Base-by-base conservation (phyloP, 2,113 vertebrate species). In the Syngnathoides biaculeatus region DNA sequence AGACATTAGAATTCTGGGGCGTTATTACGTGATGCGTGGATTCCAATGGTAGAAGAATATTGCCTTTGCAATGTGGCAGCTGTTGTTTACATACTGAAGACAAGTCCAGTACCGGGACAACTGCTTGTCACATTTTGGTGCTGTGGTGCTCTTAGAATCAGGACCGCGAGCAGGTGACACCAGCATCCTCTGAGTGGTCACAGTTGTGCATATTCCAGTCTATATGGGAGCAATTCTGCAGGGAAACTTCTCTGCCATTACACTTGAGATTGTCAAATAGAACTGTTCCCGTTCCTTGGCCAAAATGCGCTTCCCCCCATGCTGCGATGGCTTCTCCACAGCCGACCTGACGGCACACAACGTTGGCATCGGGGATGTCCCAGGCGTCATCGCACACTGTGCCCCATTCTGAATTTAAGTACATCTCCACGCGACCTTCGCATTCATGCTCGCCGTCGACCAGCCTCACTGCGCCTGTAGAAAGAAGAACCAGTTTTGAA, bases 251-350 rank as follows among this genome's bases (percentile, higher is more conserved):
- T 0, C 79, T 72, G 20, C 97, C 97, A 2, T 63, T 92, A 87
- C 97, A 99, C 83, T 98, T 98, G 68, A 99, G 93, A 86, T 98
- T 98, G 94, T 98, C 96, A 19, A 99, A 84, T 78, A 94, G 93
- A 81, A 99, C 98, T 73, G 85, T 90, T 67, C 97, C 97, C 0
- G 2, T 69, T 27, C 97, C 97, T 1, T 55, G 92, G 62, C 97
- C 97, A 0, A 95, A 98, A 64, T 67, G 91, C 0, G 96, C 93
- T 68, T 95, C 92, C 0, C 76, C 91, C 52, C 79, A 79, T 24
- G 95, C 95, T 0, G 73, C 88, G n/a, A 77, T 0, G 5, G 95
- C 93, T 0, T 77, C 79, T 4, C 95, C 96, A 0, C 97, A 99
- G 81, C 94, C 94, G 77, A 94, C 61, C 73, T 95, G 92, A 65